These are phyloP conservation scores for Clarias magur DNA, from an alignment of 2,113 vertebrate genomes.

Conservation along the genomic window DNA sequence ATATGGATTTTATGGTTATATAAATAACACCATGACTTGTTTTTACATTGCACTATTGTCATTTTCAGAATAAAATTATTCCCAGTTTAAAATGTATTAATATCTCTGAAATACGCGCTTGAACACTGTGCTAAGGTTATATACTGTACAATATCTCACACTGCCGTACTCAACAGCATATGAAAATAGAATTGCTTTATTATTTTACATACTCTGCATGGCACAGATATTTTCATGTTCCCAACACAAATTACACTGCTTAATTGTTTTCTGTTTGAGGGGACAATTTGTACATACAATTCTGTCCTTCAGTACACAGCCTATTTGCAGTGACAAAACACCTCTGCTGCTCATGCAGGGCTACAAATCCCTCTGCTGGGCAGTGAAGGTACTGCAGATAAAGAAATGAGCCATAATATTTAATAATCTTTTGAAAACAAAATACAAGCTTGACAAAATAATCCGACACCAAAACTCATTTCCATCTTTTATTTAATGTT, in stretches of 20 bases:
- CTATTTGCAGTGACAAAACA: neutral
- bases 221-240: neutral
- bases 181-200: neutral
- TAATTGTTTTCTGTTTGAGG: neutral
- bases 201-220: neutral
- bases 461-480: conserved; percentile 37
- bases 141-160: neutral
- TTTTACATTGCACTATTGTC: conserved; percentile 37
- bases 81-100: neutral
- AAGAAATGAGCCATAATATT: neutral
- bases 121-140: neutral
- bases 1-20: neutral
- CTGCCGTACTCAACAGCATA: neutral
- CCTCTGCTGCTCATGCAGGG: neutral
- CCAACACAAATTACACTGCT: neutral
- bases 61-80: conserved; percentile 34
- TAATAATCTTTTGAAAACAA: neutral
- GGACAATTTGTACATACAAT: neutral
- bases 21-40: neutral
- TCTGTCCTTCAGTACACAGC: neutral
- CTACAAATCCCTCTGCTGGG: conserved; percentile 56
- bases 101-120: neutral
- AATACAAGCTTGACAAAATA: neutral
- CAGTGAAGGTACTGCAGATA: conserved; percentile 2
- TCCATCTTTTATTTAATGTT: conserved; percentile 54